phyloP scores from a whole-genome alignment of 2,888 invertebrate species.

The Sympetrum striolatum region DNA sequence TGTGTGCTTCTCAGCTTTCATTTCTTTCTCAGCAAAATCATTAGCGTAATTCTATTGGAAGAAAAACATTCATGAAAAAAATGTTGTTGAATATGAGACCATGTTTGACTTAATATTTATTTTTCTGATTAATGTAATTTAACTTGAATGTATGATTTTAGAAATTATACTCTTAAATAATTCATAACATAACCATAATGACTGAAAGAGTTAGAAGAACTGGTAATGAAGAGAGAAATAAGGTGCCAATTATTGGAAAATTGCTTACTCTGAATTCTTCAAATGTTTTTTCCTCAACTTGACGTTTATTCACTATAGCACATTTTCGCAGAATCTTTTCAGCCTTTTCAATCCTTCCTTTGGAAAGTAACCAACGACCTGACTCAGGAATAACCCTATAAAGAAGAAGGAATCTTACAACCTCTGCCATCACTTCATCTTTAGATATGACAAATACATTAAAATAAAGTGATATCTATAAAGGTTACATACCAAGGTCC shows the following conservation, averaged over 20 bases:
- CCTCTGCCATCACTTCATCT: background rate
- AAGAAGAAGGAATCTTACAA: background rate
- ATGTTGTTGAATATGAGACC: no score
- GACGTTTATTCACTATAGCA: slow-evolving; percentile 43
- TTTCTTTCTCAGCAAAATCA: slow-evolving; percentile 40
- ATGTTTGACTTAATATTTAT: no score
- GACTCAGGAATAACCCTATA: slow-evolving; percentile 62
- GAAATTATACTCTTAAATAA: background rate
- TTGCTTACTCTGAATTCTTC: slow-evolving; percentile 46
- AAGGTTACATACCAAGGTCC: slow-evolving; percentile 5
- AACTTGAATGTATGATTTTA: no score
- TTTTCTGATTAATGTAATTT: no score
- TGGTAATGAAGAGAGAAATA: background rate
- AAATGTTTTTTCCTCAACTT: slow-evolving; percentile 47
- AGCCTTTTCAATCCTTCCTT: slow-evolving; percentile 62
- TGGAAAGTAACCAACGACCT: slow-evolving; percentile 67
- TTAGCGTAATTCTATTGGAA: background rate
- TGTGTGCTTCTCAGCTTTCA: slow-evolving; percentile 30
- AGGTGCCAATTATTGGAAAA: background rate
- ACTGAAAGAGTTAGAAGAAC: background rate
- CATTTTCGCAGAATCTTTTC: slow-evolving; percentile 46
- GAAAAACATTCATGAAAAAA: background rate
- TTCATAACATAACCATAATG: background rate
- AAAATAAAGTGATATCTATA: background rate
- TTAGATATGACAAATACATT: background rate